Evolutionary conservation across 2,113 vertebrate species (phyloP).

Genomic region (Corythornis madagascariensis): DNA sequence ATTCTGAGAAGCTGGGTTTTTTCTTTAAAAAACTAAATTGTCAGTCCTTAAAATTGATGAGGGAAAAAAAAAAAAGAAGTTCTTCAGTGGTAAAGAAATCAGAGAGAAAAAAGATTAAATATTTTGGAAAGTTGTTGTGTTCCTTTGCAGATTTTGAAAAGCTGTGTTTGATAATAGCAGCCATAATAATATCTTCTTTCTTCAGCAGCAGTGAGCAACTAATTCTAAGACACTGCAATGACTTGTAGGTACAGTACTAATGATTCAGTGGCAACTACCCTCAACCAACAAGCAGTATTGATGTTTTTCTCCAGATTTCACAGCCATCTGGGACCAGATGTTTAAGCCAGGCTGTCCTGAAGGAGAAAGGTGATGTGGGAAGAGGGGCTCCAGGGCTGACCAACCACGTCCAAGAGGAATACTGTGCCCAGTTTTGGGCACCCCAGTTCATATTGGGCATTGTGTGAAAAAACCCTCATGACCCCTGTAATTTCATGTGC

Average conservation of each 20-base stretch:
- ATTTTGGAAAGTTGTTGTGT: neutral
- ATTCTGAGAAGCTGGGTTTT: neutral
- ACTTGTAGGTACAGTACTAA: neutral
- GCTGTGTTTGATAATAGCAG: neutral
- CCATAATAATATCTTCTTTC: neutral
- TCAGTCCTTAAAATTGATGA: neutral
- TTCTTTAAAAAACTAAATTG: neutral
- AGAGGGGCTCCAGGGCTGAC: neutral
- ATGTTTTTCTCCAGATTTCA: neutral
- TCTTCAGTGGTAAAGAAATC: neutral
- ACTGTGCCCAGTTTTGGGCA: too few species aligned
- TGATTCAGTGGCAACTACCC: rapidly evolving
- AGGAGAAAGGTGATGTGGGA: rapidly evolving
- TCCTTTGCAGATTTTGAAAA: neutral
- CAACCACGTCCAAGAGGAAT: neutral
- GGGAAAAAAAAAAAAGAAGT: neutral
- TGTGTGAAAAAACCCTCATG: neutral
- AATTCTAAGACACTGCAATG: neutral
- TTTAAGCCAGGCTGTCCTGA: neutral
- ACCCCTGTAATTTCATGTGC: neutral
- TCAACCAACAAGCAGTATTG: neutral
- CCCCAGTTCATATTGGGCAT: neutral
- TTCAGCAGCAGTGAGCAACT: neutral
- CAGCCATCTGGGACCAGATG: neutral
- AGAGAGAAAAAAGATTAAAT: neutral